A percentile compares a stretch with the other conserved stretches of the same genome.
Conservation (phyloP, 2,888 invertebrate genomes). For the Rosalia funebris region DNA sequence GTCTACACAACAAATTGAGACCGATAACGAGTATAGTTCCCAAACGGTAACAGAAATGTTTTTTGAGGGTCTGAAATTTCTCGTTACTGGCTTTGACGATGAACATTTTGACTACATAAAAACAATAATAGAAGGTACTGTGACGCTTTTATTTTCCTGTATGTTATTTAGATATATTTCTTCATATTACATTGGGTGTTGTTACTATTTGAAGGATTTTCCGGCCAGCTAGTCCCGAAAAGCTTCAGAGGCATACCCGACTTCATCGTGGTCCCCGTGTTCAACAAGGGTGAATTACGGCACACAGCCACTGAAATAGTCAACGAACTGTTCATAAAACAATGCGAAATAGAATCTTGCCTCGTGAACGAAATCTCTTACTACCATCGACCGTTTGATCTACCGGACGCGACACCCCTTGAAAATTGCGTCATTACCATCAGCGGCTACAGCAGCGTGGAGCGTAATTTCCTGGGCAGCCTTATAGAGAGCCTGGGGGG, state of each 20-base stretch:
- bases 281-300: constrained; percentile 65
- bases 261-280: constrained; percentile 73
- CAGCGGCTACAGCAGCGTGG: constrained; percentile 79
- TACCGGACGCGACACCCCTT: constrained; percentile 66
- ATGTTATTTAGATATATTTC: too few relatives aligned
- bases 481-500: constrained; percentile 80
- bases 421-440: constrained; percentile 79
- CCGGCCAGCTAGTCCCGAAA: constrained; percentile 67
- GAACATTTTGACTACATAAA: constrained; percentile 62
- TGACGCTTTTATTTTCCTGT: constrained; percentile 5
- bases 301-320: constrained; percentile 71
- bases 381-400: constrained; percentile 76
- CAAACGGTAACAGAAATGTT: constrained; percentile 35
- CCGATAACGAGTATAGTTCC: constrained; percentile 35
- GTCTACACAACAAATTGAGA: constrained; percentile 38
- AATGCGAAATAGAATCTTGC: constrained; percentile 71
- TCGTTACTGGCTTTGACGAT: constrained; percentile 64
- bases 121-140: constrained; percentile 67
- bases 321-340: constrained; percentile 78
- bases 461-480: constrained; percentile 77
- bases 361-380: constrained; percentile 70
- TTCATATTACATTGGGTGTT: too few relatives aligned
- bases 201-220: too few relatives aligned
- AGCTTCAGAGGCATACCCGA: constrained; percentile 70
- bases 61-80: constrained; percentile 53